Percentiles rank a stretch among this genome's conserved stretches.
Conservation (phyloP, 1,140 invertebrate genomes). For the Campoletis sonorensis region DNA sequence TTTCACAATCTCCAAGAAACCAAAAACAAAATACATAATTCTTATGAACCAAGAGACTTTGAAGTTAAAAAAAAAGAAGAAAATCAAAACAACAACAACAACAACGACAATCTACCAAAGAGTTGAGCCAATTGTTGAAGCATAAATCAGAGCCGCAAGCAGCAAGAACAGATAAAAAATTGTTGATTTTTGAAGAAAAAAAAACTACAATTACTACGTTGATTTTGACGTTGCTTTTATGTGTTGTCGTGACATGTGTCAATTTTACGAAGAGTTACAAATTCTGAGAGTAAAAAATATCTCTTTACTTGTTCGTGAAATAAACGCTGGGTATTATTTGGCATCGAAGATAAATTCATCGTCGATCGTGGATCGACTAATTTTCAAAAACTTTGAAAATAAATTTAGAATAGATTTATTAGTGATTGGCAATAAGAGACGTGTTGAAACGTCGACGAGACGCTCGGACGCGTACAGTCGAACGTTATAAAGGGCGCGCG, state of each 20-base stretch:
- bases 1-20: background rate
- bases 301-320: background rate
- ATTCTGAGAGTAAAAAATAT: background rate
- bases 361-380: background rate
- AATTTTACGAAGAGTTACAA: background rate
- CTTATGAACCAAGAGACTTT: background rate
- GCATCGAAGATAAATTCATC: background rate
- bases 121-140: background rate
- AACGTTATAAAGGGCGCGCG: slow-evolving; percentile 20
- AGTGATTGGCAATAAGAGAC: background rate
- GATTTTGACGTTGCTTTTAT: background rate
- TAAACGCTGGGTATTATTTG: background rate
- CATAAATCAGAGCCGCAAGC: background rate
- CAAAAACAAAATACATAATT: background rate
- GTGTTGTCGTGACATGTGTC: slow-evolving; percentile 21
- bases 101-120: slow-evolving; percentile 1
- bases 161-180: no score
- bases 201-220: background rate
- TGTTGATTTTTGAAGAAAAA: no score
- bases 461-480: slow-evolving; percentile 26
- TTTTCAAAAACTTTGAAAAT: background rate
- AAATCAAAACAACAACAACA: no score
- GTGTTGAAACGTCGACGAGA: slow-evolving; percentile 9
- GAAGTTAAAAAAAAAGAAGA: no score
- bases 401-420: background rate